Base-by-base conservation (phyloP, 2,888 invertebrate genomes). In the Aporophyla nigra region DNA sequence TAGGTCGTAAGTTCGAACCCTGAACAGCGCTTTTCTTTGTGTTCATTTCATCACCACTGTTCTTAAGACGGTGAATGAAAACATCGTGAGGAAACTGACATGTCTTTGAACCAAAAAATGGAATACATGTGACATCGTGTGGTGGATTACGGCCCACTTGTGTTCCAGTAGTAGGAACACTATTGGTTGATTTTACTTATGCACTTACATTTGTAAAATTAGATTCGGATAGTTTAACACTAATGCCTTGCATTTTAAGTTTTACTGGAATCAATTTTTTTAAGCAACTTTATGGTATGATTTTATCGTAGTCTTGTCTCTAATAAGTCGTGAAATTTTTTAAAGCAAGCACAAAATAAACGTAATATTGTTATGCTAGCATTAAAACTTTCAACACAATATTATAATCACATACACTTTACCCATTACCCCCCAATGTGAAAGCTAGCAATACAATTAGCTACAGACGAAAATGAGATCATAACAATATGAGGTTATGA, bases 401-500 rank as follows among this genome's bases (percentile, higher is more conserved):
- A 33, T 62, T 53, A 53, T 33, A 81, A 51, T n/a, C 49, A 9
- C 21, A 76, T n/a, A 24, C 75, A 63, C 56, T 81, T 74, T n/a
- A 58, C 24, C 24, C 58, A 53, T 81, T 63, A 56, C 24, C 69
- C 40, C 27, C 16, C 63, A 14, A 58, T 24, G 54, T n/a, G 56
- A 58, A 43, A 70, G 54, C 67, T 63, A 56, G 68, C 82, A 51
- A 68, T 68, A 65, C 63, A 74, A 85, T 81, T 84, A 84, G 43
- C 43, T 53, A 40, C 67, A 75, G 40, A 24, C 72, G 68, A 77
- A 78, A 86, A 78, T 82, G 78, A 78, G 82, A 73, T 68, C 73
- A 77, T 85, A 80, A 87, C 72, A 84, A 75, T 83, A 71, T 54
- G 74, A 68, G 81, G 40, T 68, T 77, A 80, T 68, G 72, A 14